Base-by-base conservation (phyloP, 2,888 invertebrate species). In the Arenicola marina region DNA sequence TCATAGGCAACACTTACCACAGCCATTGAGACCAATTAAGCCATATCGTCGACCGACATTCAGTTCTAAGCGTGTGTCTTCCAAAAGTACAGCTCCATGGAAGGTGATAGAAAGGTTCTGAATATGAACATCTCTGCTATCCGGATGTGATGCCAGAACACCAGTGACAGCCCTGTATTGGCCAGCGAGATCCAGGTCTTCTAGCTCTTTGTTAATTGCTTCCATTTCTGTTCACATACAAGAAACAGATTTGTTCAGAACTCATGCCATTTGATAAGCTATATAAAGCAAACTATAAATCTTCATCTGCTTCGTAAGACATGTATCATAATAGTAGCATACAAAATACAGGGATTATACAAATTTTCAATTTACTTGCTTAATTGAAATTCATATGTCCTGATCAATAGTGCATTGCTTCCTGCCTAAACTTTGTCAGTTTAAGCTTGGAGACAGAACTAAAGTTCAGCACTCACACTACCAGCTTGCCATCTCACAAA, bases 41-140 rank as follows among this genome's bases (percentile, higher is more conserved):
- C 98, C 99, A 83, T 99, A 99, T 74, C 97, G 88, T 70, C 97
- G 88, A 0, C 98, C 97, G 84, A 95, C 95, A 86, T 98, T 99
- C 84, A 99, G 88, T 86, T 99, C 99, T 33, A 99, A 87, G 84
- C 92, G 89, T 1, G 98, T 95, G 83, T 99, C 99, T 79, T 92
- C 92, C 59, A 99, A 88, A 73, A 99, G 87, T 85, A 99, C 99
- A 76, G 91, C 90, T 66, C 99, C 99, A 81, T 98, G 97, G 86
- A 99, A 99, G 51, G 96, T 97, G 74, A 99, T 93, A 38, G 97
- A 95, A 82, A 98, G 92, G 81, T 92, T 95, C 66, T 91, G 92
- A 69, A 99, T 93, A 86, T 99, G 99, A 59, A 99, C 88, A 84
- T 99, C 99, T 73, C 98, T 88, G 63, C 96, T 94, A 73, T 95